Evolutionary conservation across 2,113 vertebrate genomes (phyloP).

Genomic region (Oryzias melastigma): DNA sequence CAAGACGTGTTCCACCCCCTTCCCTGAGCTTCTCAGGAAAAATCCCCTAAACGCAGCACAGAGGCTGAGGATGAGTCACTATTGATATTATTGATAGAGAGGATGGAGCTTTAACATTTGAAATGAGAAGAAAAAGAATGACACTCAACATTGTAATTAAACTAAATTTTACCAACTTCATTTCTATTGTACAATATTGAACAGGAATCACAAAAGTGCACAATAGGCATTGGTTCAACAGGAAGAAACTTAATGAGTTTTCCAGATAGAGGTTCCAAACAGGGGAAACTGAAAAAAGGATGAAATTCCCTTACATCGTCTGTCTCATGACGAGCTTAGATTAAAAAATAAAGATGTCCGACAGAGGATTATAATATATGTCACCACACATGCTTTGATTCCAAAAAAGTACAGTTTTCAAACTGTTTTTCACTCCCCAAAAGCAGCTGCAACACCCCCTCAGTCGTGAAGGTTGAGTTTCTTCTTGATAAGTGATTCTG

Average conservation of each 20-base stretch:
- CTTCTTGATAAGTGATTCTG: constrained; percentile 39
- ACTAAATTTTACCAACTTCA: constrained; percentile 88
- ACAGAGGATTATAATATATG: constrained; percentile 56
- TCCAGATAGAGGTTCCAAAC: constrained; percentile 42
- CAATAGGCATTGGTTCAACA: constrained; percentile 67
- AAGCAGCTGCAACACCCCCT: constrained; percentile 17
- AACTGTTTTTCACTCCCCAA: constrained; percentile 13
- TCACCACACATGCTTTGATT: constrained; percentile 43
- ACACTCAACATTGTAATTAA: constrained; percentile 77
- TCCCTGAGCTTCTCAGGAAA: constrained; percentile 5
- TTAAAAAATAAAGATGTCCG: constrained; percentile 67
- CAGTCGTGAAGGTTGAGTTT: constrained; percentile 41
- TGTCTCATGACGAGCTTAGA: constrained; percentile 62
- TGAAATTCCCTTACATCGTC: constrained; percentile 56
- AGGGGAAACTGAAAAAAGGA: constrained; percentile 29
- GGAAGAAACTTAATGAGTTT: constrained; percentile 50
- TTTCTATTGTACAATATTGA: constrained; percentile 84
- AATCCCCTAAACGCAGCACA: no score
- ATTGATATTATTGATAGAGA: no score
- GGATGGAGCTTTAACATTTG: not conserved
- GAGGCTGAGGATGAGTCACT: no score
- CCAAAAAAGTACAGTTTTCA: constrained; percentile 28
- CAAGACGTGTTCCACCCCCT: constrained; percentile 24
- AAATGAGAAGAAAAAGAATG: constrained; percentile 19
- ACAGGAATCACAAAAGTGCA: constrained; percentile 83